Base-by-base conservation (phyloP, 2,113 vertebrate species). In the Rafetus swinhoei region DNA sequence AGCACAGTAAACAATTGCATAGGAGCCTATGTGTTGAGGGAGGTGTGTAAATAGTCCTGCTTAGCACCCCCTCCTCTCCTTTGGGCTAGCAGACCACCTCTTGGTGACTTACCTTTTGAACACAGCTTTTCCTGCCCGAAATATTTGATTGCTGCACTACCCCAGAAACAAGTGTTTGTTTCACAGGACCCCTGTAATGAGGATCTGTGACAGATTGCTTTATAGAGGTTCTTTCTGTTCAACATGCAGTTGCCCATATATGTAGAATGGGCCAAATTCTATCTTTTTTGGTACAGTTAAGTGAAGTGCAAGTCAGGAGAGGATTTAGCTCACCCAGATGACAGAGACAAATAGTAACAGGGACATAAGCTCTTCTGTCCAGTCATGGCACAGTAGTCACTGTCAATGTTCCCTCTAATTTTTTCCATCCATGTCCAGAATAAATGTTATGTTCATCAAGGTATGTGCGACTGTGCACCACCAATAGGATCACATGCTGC, bases 141-240 rank as follows among this genome's bases (percentile, higher is more conserved):
- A 5, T 76, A 22, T 39, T 45, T 45, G 72, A 24, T 76, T 76
- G 35, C 35, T 24, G 22, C 22, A 7, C 35, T 74, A 35, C 21
- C 11, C 69, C 69, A 39, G 69, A 74, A 74, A 39, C 69, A 10
- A 74, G 45, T 69, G 19, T 1, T 0, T 0, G 27, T 27, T 0
- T 0, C 0, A 0, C 14, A 72, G 79, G 22, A 69, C 82, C 32
- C 76, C n/a, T 8, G 2, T 32, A 69, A n/a, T 0, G 2, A 79
- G 60, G 8, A 82, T 16, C 2, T 0, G 6, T 1, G n/a, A 76
- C 14, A 69, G 29, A 65, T 32, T 10, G 21, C 27, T 65, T 53
- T 55, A 25, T 86, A 86, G 39, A 94, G 35, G 15, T 55, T 82
- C 35, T 59, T 59, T 57, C 55, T 6, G 14, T 56, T 56, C 55